Evolutionary conservation across 2,888 invertebrate genomes (phyloP), one percentile per base, ranked within the genome.

Genomic region (Abrostola triplasia): DNA sequence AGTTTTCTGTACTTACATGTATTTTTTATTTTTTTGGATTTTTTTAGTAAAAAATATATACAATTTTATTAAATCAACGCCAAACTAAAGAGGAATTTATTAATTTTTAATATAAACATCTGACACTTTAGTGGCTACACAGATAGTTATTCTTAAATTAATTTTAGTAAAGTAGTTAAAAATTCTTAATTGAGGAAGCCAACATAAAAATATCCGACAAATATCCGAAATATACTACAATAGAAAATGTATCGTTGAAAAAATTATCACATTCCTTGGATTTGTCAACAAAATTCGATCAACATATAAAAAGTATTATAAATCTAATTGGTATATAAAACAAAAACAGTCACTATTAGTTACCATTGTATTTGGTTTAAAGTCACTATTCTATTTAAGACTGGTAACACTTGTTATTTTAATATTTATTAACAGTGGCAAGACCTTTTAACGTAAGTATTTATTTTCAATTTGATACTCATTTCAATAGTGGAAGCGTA

Each of bases 331-430:
- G 64, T 67, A 71, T 56, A 54, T 54, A 48, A 48, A 36, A 35
- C 24, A 49, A 56, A 60, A 49, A 56, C 44, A 76, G 62, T 67
- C 70, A 67, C 52, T 61, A 44, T 41, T 70, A 77, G 77, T 79
- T 78, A 77, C 80, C 80, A 70, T 72, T 69, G 11, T 53, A 53
- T 68, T 62, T 73, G 59, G 61, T 72, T 64, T 65, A 62, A 72
- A 81, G 73, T 82, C 78, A 83, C 67, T 80, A 71, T 75, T 74
- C 64, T 63, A 61, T 76, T 82, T 84, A 85, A 83, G 83, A 85
- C 83, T 84, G 82, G 81, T 77, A 79, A 77, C 65, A 75, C 69
- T 67, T 76, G 63, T 71, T 56, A 58, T 73, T 72, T 70, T 67
- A 64, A 64, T 71, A 54, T 62, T 76, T 65, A 24, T 59, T 56